These are phyloP conservation scores for Arnoldichthys spilopterus DNA, from an alignment of 2,797 vertebrate species.

Conservation along the genomic window DNA sequence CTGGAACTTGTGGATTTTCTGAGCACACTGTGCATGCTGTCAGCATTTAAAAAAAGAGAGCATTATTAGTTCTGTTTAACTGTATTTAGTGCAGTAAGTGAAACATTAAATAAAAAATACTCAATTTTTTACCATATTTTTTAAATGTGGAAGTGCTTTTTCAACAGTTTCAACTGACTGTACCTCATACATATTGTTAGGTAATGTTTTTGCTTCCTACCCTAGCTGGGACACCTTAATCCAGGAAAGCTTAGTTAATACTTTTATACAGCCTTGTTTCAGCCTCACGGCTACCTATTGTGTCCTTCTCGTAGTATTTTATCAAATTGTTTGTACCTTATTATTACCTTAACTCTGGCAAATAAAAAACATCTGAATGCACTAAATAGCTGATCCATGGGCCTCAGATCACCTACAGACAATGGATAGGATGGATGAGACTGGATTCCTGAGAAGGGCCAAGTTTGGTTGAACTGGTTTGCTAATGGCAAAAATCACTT, in stretches of 20 bases:
- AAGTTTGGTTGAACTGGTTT: neutral
- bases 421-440: neutral
- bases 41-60: neutral
- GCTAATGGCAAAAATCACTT: neutral
- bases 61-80: no score
- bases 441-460: conserved; percentile 13
- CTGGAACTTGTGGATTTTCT: neutral
- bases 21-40: no score
- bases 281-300: neutral
- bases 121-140: no score
- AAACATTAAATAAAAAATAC: no score
- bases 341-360: neutral
- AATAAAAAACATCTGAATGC: neutral
- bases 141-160: no score
- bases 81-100: no score
- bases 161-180: no score
- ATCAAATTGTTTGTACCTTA: no score
- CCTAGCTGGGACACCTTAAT: neutral
- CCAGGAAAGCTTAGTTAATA: neutral
- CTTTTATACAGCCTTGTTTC: neutral
- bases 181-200: no score
- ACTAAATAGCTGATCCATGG: neutral
- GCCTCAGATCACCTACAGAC: neutral
- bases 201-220: no score
- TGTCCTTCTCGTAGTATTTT: neutral